Evolutionary conservation across 2,888 invertebrate genomes (phyloP).

Genomic region (Platynereis dumerilii): DNA sequence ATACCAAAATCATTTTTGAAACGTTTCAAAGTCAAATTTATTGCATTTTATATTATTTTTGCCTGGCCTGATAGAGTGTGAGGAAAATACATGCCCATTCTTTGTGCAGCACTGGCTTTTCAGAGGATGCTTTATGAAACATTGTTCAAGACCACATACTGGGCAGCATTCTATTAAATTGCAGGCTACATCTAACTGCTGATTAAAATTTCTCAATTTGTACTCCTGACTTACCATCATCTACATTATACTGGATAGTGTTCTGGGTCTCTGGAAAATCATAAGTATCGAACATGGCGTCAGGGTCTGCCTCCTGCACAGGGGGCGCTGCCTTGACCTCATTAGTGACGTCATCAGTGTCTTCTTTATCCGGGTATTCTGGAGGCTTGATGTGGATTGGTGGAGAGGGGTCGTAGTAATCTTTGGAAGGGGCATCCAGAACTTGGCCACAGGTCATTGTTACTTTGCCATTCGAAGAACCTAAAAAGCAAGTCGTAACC

Average conservation of each 20-base stretch:
- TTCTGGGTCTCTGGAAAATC: conserved; percentile 16
- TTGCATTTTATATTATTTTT: too few species aligned
- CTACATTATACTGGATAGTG: conserved; percentile 16
- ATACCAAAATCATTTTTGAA: too few species aligned
- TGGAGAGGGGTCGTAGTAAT: neutral
- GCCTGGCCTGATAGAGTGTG: too few species aligned
- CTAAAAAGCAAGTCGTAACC: conserved; percentile 1
- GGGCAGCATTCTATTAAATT: too few species aligned
- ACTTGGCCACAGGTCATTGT: conserved; percentile 20
- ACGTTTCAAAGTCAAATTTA: too few species aligned
- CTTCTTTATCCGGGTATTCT: neutral
- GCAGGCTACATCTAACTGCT: too few species aligned
- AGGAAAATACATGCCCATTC: too few species aligned
- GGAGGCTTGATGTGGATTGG: neutral
- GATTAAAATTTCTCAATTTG: too few species aligned
- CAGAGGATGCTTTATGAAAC: too few species aligned
- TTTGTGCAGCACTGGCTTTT: too few species aligned
- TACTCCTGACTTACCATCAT: conserved; percentile 14
- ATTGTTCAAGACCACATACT: too few species aligned
- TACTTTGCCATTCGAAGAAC: conserved; percentile 18
- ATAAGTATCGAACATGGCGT: conserved; percentile 20
- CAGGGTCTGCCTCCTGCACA: neutral
- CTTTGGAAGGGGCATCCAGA: neutral
- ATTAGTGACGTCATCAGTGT: neutral
- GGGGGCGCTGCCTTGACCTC: neutral